A percentile compares a stretch with the other conserved stretches of the same genome.
These are phyloP conservation scores for Atherinomorus stipes DNA, from an alignment of 2,113 vertebrate species.

Conservation along the genomic window DNA sequence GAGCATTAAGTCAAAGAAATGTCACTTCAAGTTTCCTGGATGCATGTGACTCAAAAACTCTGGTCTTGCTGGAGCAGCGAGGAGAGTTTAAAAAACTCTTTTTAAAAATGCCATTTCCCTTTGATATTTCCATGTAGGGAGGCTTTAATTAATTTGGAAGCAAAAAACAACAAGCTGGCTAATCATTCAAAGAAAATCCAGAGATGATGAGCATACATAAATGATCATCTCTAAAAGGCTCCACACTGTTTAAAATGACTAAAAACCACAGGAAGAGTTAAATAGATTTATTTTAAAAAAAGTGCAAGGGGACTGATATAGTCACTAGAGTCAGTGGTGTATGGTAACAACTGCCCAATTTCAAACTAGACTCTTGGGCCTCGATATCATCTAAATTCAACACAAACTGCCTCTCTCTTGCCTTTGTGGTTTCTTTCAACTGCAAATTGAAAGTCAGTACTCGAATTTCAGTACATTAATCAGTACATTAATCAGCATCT, in stretches of 20 bases:
- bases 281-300: neutral
- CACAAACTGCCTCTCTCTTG: conserved; percentile 46
- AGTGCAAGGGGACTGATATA: neutral
- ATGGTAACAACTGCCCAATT: conserved; percentile 24
- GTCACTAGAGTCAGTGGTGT: neutral
- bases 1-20: conserved; percentile 10
- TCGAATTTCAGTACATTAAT: conserved; percentile 55
- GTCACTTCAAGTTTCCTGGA: conserved; percentile 20
- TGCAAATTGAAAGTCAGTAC: conserved; percentile 37
- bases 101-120: neutral
- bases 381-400: conserved; percentile 38
- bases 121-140: neutral
- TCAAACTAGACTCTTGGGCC: conserved; percentile 29
- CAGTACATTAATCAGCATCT: conserved; percentile 58
- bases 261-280: neutral
- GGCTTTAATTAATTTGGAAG: conserved; percentile 11
- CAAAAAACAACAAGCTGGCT: conserved; percentile 10
- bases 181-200: conserved; percentile 1
- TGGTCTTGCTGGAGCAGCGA: neutral
- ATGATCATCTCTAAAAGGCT: neutral
- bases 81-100: conserved; percentile 3
- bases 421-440: conserved; percentile 37
- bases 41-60: neutral
- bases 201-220: neutral
- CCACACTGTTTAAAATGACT: neutral